These are phyloP conservation scores for Caracal caracal DNA, from an alignment of 2,113 vertebrate genomes.

Conservation along the genomic window DNA sequence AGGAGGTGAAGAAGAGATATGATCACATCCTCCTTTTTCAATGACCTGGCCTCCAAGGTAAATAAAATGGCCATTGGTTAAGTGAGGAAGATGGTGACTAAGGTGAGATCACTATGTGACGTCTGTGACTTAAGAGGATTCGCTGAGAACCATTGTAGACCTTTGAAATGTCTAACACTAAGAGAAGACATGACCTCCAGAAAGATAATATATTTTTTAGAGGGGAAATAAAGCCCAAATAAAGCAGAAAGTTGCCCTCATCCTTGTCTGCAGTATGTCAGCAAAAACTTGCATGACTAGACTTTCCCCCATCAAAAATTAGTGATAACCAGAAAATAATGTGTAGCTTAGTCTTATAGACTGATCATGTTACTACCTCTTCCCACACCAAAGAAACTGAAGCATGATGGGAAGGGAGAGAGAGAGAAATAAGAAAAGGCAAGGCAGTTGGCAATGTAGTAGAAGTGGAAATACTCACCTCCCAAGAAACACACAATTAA, in stretches of 20 bases:
- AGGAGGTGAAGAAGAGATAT: neutral
- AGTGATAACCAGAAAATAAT: neutral
- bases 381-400: neutral
- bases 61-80: neutral
- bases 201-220: neutral
- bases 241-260: neutral
- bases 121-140: neutral
- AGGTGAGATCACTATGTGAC: neutral
- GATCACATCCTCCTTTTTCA: neutral
- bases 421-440: neutral
- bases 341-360: neutral
- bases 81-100: too few species aligned
- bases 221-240: neutral
- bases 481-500: neutral
- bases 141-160: rapidly evolving
- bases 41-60: neutral
- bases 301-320: neutral
- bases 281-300: neutral
- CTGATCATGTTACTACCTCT: neutral
- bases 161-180: neutral
- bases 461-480: neutral
- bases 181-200: neutral
- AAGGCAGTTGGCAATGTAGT: neutral
- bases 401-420: neutral
- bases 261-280: neutral